Conservation (phyloP, 2,888 invertebrate species). For the Melinaea marsaeus region DNA sequence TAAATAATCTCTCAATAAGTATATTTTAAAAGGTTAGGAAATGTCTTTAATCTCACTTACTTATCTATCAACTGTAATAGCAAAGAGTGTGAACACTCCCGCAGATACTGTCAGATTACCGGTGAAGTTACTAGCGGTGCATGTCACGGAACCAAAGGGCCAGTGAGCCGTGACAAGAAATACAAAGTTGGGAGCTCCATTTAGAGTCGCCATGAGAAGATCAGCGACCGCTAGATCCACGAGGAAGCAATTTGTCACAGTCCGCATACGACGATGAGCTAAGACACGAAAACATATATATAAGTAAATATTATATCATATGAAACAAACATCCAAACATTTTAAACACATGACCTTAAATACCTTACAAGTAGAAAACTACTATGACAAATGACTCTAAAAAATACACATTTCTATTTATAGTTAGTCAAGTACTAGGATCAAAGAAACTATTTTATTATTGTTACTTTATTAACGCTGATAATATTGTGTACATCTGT, state of each 20-base stretch:
- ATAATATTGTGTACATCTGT: too few species aligned
- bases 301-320: too few species aligned
- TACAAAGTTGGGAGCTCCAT: slow-evolving; percentile 92
- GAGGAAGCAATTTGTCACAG: slow-evolving; percentile 94
- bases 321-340: too few species aligned
- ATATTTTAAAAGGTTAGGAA: background rate
- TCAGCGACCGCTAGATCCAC: slow-evolving; percentile 93
- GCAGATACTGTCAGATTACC: slow-evolving; percentile 93
- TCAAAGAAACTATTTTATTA: too few species aligned
- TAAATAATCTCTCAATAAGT: too few species aligned
- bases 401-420: too few species aligned
- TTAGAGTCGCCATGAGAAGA: slow-evolving; percentile 89
- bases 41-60: slow-evolving; percentile 23
- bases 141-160: slow-evolving; percentile 91
- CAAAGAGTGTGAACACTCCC: slow-evolving; percentile 93
- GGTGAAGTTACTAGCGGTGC: slow-evolving; percentile 92
- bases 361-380: too few species aligned
- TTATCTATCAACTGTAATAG: slow-evolving; percentile 95
- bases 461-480: too few species aligned
- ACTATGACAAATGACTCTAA: too few species aligned
- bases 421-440: too few species aligned
- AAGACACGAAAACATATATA: slow-evolving; percentile 28
- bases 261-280: slow-evolving; percentile 90
- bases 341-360: too few species aligned
- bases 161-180: slow-evolving; percentile 91